Base-by-base conservation (phyloP, 2,888 invertebrate genomes). In the Pachliopta kotzebuea region DNA sequence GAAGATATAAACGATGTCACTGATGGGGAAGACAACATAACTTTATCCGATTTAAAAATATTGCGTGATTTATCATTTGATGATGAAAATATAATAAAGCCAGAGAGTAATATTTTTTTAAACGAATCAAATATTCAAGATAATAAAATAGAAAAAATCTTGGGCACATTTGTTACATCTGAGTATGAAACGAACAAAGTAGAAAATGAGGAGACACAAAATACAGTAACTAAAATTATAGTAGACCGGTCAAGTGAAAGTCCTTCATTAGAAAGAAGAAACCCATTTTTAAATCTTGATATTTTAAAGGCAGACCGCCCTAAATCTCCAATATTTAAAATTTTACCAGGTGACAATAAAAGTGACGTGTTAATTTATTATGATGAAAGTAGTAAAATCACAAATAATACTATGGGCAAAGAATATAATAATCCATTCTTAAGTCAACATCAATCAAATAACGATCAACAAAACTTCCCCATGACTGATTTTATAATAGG, bases 401-500 rank as follows among this genome's bases (percentile, higher is more conserved):
- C 18, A 45, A 76, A 74, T 66, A 68, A 73, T 37, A 55, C 74
- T 26, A 69, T 70, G 42, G 81, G 84, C 57, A 86, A 85, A 68
- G 85, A 86, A 73, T 86, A 85, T 67, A 71, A 84, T 42, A 90
- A 90, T 72, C 90, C 88, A 21, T 88, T 90, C 69, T 85, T 86
- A 66, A 71, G 79, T 50, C 80, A 84, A 67, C 77, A 80, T 54
- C 79, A 77, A 65, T 74, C 72, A 53, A 45, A 71, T 9, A 65
- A 70, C 58, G 56, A 76, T 56, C 71, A 73, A 61, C 78, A 79
- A 57, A 71, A 74, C 62, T 67, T 74, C 49, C 84, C 82, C 0
- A 72, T 80, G 21, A 77, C 89, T n/a, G 88, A 92, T 71, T 92
- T 92, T 71, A 90, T 88, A 42, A 92, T 92, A 66, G 92, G 92